These are phyloP conservation scores for Diploptera punctata DNA, from an alignment of 2,888 invertebrate genomes.

Conservation along the genomic window DNA sequence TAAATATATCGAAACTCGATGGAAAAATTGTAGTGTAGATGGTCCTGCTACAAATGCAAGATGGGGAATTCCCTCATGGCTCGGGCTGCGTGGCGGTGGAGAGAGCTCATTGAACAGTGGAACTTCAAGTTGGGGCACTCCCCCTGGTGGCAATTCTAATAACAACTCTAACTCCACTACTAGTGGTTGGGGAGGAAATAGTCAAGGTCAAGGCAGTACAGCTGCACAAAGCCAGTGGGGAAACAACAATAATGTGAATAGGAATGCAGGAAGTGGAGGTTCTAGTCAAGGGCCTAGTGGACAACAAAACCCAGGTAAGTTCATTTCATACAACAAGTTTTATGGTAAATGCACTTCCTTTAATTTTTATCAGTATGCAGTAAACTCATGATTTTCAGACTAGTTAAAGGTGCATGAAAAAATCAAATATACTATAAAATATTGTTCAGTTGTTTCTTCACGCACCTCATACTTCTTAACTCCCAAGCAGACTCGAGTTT, in stretches of 20 bases:
- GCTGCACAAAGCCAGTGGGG: conserved; percentile 52
- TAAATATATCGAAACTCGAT: conserved; percentile 21
- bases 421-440: too few relatives aligned
- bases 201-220: conserved; percentile 45
- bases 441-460: too few relatives aligned
- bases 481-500: too few relatives aligned
- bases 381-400: too few relatives aligned
- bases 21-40: background rate
- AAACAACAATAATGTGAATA: conserved; percentile 40
- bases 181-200: conserved; percentile 34
- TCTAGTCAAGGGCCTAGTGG: conserved; percentile 44
- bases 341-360: too few relatives aligned
- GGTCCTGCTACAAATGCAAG: conserved; percentile 48
- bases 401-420: too few relatives aligned
- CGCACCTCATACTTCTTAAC: too few relatives aligned
- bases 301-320: conserved; percentile 39
- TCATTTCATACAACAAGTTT: too few relatives aligned
- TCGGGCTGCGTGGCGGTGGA: conserved; percentile 78
- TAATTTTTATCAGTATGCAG: too few relatives aligned
- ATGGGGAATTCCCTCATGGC: conserved; percentile 68
- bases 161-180: conserved; percentile 30
- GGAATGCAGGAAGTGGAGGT: conserved; percentile 36
- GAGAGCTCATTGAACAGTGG: conserved; percentile 79
- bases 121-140: conserved; percentile 79
- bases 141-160: conserved; percentile 61